Conservation (phyloP, 2,797 vertebrate species). For the Lindbergichthys nudifrons region DNA sequence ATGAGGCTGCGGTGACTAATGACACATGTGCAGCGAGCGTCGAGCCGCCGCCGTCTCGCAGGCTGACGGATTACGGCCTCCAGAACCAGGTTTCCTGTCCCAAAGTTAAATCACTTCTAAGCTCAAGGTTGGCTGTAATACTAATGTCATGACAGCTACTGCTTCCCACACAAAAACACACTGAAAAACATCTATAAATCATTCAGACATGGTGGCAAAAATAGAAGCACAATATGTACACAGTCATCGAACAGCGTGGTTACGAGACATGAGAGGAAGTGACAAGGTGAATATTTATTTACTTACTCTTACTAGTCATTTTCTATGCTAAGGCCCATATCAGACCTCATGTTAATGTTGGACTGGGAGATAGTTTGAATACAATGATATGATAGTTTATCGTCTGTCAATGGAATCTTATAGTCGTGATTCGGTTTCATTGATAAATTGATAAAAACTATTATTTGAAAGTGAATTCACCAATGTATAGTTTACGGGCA, state of each 20-base stretch:
- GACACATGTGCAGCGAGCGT: constrained; percentile 40
- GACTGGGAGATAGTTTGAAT: too few relatives aligned
- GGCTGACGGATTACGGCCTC: constrained; percentile 63
- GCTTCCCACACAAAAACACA: constrained; percentile 50
- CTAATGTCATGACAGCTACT: constrained; percentile 44
- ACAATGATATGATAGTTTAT: too few relatives aligned
- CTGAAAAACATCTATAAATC: constrained; percentile 61
- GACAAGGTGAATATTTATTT: constrained; percentile 21
- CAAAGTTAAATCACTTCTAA: constrained; percentile 67
- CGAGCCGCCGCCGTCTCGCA: constrained; percentile 20
- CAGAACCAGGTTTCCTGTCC: constrained; percentile 49
- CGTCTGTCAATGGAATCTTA: too few relatives aligned
- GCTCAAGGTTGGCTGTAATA: constrained; percentile 60
- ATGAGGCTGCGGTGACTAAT: constrained; percentile 50
- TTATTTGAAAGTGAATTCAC: too few relatives aligned
- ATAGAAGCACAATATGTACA: constrained; percentile 31
- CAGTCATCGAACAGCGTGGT: constrained; percentile 15
- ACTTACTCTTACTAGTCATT: too few relatives aligned
- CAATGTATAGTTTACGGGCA: too few relatives aligned
- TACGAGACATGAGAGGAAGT: constrained; percentile 29
- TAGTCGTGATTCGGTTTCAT: too few relatives aligned
- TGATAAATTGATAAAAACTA: too few relatives aligned
- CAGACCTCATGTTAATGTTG: too few relatives aligned
- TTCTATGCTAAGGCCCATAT: too few relatives aligned
- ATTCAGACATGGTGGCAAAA: constrained; percentile 29